Conservation (phyloP, 2,888 invertebrate genomes). For the Cantharis rustica region DNA sequence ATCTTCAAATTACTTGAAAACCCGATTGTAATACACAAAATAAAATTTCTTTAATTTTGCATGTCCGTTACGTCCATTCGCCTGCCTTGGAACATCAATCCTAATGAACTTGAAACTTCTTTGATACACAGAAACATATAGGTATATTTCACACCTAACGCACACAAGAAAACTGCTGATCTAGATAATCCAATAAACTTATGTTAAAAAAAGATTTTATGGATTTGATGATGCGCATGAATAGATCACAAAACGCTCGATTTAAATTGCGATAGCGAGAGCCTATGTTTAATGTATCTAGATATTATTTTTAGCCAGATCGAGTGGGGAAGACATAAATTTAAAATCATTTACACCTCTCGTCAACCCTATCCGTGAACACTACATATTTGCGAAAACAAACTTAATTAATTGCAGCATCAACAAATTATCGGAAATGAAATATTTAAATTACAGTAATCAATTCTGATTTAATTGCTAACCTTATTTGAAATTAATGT, state of each 20-base stretch:
- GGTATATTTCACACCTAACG: too few species aligned
- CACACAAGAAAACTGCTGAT: too few species aligned
- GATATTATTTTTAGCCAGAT: not conserved
- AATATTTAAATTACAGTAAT: not conserved
- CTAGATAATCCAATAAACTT: too few species aligned
- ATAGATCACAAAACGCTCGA: not conserved
- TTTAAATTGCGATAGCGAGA: not conserved
- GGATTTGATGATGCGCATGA: not conserved
- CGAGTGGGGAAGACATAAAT: not conserved
- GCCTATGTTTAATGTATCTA: too few species aligned
- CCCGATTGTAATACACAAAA: too few species aligned
- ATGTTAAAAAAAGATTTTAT: not conserved
- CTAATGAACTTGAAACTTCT: too few species aligned
- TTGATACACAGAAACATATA: too few species aligned
- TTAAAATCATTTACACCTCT: not conserved
- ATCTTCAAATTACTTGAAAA: not conserved
- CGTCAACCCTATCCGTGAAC: not conserved
- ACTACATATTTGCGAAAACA: not conserved
- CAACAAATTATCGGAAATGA: not conserved
- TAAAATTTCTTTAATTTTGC: too few species aligned
- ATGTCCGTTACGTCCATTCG: too few species aligned
- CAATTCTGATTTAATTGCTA: not conserved
- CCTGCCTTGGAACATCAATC: too few species aligned
- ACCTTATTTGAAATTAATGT: not conserved
- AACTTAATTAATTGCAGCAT: not conserved